phyloP scores from a whole-genome alignment of 2,888 invertebrate species.

The Melolontha melolontha region DNA sequence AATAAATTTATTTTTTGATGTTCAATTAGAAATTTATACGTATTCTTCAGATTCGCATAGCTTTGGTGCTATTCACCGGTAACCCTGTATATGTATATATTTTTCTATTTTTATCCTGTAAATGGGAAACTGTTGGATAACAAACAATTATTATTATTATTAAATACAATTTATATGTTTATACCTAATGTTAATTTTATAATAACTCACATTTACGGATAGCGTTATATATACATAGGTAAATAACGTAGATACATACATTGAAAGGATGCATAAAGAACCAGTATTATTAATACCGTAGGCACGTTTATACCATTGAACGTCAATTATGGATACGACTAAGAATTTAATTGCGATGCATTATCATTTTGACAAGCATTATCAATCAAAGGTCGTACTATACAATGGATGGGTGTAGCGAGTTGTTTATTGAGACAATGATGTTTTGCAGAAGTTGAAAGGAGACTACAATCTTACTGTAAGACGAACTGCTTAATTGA shows the following conservation, averaged over 20 bases:
- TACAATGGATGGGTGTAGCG: slow-evolving; percentile 47
- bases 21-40: no score
- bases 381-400: slow-evolving; percentile 45
- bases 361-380: slow-evolving; percentile 47
- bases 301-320: slow-evolving; percentile 29
- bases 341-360: slow-evolving; percentile 45
- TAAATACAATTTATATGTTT: no score
- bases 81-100: no score
- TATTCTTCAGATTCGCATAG: no score
- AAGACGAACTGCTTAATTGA: slow-evolving; percentile 19
- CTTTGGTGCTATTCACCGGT: no score
- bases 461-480: not conserved
- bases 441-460: slow-evolving; percentile 23
- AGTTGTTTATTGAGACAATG: slow-evolving; percentile 28
- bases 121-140: no score
- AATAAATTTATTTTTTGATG: no score
- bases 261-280: slow-evolving; percentile 10
- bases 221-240: not conserved
- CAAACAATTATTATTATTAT: no score
- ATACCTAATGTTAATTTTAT: no score
- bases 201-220: no score
- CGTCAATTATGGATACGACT: slow-evolving; percentile 45
- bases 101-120: no score
- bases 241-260: not conserved
- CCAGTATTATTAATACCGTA: slow-evolving; percentile 21